These are phyloP conservation scores for Abscondita cerata DNA, from an alignment of 2,888 invertebrate genomes.

Conservation along the genomic window DNA sequence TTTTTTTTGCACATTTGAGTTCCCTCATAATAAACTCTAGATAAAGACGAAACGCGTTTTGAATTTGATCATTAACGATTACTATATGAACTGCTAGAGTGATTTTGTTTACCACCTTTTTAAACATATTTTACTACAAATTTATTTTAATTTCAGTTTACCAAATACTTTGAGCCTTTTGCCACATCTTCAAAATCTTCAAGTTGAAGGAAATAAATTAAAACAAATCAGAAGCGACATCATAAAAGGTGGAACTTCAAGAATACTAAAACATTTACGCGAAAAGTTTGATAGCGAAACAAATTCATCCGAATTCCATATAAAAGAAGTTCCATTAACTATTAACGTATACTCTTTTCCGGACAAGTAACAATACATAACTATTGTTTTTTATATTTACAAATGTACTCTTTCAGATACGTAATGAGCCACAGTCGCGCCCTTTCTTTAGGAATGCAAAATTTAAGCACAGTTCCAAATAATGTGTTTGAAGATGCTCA, in stretches of 20 bases:
- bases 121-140: no score
- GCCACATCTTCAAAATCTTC: constrained; percentile 80
- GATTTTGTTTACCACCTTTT: no score
- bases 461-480: constrained; percentile 70
- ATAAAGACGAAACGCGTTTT: no score
- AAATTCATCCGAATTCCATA: neutral
- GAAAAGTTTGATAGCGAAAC: constrained; percentile 61
- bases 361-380: constrained; percentile 50
- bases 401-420: constrained; percentile 57
- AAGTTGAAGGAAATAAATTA: constrained; percentile 86
- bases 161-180: constrained; percentile 74
- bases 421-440: constrained; percentile 65
- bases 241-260: constrained; percentile 81
- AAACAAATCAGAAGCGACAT: constrained; percentile 83
- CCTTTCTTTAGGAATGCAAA: constrained; percentile 69
- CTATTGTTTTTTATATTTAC: neutral
- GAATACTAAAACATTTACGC: constrained; percentile 79
- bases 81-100: no score
- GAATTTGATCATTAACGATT: no score
- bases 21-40: no score
- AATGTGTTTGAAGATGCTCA: constrained; percentile 75
- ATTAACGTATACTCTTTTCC: constrained; percentile 36
- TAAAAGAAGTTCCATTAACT: neutral
- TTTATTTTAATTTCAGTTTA: constrained; percentile 67
- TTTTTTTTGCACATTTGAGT: no score